Conservation (phyloP, 2,888 invertebrate species). For the Cheilosia impressa region DNA sequence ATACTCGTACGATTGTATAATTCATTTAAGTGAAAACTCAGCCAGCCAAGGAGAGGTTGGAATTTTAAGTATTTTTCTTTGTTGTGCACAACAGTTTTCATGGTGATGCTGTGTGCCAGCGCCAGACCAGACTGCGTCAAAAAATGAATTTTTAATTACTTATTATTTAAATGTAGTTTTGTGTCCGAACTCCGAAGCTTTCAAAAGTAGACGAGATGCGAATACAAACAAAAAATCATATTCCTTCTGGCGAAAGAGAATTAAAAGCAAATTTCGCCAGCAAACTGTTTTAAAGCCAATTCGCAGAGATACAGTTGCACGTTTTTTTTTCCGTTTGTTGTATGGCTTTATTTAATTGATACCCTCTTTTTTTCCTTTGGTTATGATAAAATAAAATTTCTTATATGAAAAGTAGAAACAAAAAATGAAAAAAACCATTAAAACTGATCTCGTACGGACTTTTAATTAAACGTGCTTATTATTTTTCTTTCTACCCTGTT, state of each 20-base stretch:
- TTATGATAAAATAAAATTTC: slow-evolving; percentile 2
- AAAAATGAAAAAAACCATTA: slow-evolving; percentile 53
- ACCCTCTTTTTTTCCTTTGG: slow-evolving; percentile 19
- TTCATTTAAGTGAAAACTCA: slow-evolving; percentile 52
- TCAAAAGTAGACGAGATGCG: slow-evolving; percentile 14
- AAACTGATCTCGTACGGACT: slow-evolving; percentile 72
- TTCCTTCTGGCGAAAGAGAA: slow-evolving; percentile 55
- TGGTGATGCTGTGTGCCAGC: not conserved
- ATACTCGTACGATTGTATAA: slow-evolving; percentile 41
- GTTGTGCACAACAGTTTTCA: not conserved
- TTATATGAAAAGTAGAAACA: slow-evolving; percentile 45
- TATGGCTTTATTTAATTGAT: slow-evolving; percentile 40
- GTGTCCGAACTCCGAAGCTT: slow-evolving; percentile 37
- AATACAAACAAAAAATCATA: slow-evolving; percentile 27
- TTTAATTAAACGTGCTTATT: slow-evolving; percentile 58
- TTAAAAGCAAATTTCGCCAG: slow-evolving; percentile 51
- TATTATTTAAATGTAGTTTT: slow-evolving; percentile 70
- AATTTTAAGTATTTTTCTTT: slow-evolving; percentile 47
- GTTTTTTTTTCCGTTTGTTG: slow-evolving; percentile 25
- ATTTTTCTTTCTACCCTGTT: slow-evolving; percentile 19
- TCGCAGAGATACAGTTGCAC: slow-evolving; percentile 27
- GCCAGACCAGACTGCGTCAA: slow-evolving; percentile 24
- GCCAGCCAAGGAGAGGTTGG: slow-evolving; percentile 41
- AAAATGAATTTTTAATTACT: slow-evolving; percentile 69
- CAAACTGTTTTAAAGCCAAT: slow-evolving; percentile 24